These are phyloP conservation scores for Caenorhabditis panamensis DNA, from an alignment of 2,888 invertebrate species.

Conservation along the genomic window DNA sequence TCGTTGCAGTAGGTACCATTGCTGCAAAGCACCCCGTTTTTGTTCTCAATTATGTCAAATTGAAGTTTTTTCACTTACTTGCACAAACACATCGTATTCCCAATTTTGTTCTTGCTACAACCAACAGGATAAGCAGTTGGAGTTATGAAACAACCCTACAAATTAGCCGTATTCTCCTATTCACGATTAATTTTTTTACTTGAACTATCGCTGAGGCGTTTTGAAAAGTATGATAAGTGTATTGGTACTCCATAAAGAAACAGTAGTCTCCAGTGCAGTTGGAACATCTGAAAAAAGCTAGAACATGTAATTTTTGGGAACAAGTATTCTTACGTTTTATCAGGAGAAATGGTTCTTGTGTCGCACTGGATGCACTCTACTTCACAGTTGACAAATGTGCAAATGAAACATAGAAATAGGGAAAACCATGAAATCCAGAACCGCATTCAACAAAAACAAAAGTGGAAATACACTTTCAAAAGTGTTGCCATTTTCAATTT, in stretches of 20 bases:
- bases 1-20: too few species aligned
- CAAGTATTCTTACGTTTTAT: constrained; percentile 39
- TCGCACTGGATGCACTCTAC: constrained; percentile 44
- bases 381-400: constrained; percentile 1
- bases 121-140: constrained; percentile 5
- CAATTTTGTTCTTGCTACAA: not conserved
- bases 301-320: not conserved
- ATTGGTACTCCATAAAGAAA: constrained; percentile 12
- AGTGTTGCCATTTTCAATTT: not conserved
- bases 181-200: not conserved
- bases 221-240: constrained; percentile 7
- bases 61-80: constrained; percentile 2
- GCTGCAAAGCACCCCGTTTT: too few species aligned
- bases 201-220: constrained; percentile 20
- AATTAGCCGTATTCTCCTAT: not conserved
- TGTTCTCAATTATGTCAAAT: too few species aligned
- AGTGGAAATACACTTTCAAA: constrained; percentile 3
- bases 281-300: constrained; percentile 36
- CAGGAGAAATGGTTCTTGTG: constrained; percentile 15
- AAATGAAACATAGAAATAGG: constrained; percentile 13
- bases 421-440: constrained; percentile 35
- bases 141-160: constrained; percentile 42
- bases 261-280: constrained; percentile 51
- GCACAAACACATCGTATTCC: constrained; percentile 11
- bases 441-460: constrained; percentile 31